These are phyloP conservation scores for Ephialtes manifestator DNA, from an alignment of 2,888 invertebrate genomes.

Conservation along the genomic window DNA sequence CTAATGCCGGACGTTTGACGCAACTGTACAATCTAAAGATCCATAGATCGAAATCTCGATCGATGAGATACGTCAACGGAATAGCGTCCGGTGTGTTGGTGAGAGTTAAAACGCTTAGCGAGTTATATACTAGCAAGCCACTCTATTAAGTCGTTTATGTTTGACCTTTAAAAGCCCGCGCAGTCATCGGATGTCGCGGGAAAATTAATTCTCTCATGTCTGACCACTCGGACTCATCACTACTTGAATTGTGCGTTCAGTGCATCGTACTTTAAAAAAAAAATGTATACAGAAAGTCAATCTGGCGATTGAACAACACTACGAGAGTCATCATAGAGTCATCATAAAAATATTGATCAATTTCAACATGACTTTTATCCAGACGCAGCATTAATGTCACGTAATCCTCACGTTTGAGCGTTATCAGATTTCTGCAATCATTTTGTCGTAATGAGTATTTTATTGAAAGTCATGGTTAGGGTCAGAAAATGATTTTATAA, in stretches of 20 bases:
- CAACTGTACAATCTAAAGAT: constrained; percentile 39
- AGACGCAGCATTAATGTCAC: no score
- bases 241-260: constrained; percentile 20
- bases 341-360: no score
- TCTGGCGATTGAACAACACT: no score
- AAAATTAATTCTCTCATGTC: constrained; percentile 48
- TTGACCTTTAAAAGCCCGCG: constrained; percentile 53
- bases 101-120: constrained; percentile 18
- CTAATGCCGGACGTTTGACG: neutral
- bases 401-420: no score
- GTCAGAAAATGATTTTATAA: no score
- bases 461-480: no score
- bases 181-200: constrained; percentile 58
- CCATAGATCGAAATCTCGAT: constrained; percentile 50
- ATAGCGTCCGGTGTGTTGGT: neutral
- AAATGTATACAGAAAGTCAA: neutral
- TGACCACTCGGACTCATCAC: constrained; percentile 41
- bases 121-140: neutral
- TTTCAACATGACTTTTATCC: no score
- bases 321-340: no score
- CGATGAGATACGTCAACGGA: constrained; percentile 27
- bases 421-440: no score
- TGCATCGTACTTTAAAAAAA: neutral
- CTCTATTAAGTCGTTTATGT: constrained; percentile 46
- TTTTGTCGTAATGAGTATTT: no score